phyloP scores from a whole-genome alignment of 2,797 vertebrate species.

The Anomalospiza imberbis region DNA sequence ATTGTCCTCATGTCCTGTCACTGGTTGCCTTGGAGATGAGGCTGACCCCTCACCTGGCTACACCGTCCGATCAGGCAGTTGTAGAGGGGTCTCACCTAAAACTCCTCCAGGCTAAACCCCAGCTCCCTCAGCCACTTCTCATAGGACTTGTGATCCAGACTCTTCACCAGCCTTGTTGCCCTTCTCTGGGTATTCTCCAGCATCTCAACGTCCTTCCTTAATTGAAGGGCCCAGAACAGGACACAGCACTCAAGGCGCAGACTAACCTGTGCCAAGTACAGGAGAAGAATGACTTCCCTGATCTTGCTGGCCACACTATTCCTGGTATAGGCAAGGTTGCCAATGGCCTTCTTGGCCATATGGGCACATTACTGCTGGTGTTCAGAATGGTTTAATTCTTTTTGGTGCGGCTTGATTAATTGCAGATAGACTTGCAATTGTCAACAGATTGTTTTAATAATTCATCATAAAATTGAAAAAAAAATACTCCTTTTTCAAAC shows the following conservation, averaged over 20 bases:
- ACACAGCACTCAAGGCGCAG: rapidly evolving
- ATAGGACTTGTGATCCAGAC: background rate
- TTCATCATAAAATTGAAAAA: background rate
- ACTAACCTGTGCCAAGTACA: background rate
- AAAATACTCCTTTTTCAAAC: background rate
- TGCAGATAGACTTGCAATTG: background rate
- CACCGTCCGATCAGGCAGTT: background rate
- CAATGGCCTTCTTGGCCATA: background rate
- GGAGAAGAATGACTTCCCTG: background rate
- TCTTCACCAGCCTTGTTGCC: background rate
- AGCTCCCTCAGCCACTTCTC: background rate
- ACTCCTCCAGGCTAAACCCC: background rate
- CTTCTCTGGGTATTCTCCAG: background rate
- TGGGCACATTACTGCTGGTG: background rate
- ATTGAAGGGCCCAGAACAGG: background rate
- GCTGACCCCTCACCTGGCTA: background rate
- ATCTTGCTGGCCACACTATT: background rate
- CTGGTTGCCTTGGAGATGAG: background rate
- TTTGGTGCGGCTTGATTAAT: background rate
- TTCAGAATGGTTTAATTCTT: background rate
- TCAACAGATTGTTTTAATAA: background rate
- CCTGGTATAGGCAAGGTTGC: background rate
- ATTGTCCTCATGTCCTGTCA: background rate
- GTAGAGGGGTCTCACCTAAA: background rate
- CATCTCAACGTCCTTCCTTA: background rate